These are phyloP conservation scores for Acronicta alni DNA, from an alignment of 2,888 invertebrate genomes.

Conservation along the genomic window DNA sequence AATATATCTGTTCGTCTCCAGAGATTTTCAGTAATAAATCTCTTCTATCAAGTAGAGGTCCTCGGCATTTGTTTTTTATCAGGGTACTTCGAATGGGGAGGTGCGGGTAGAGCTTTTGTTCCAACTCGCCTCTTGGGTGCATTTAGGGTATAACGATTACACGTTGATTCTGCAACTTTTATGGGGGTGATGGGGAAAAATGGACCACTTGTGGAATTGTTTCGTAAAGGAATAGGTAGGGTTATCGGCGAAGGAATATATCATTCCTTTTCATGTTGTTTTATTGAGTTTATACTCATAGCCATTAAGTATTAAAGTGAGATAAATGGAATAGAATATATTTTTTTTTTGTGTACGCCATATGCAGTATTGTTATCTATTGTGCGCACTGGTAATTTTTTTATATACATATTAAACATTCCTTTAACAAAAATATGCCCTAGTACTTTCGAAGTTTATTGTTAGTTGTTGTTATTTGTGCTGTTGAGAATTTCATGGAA, in stretches of 20 bases:
- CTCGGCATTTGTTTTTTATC: slow-evolving; percentile 77
- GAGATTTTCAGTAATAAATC: slow-evolving; percentile 81
- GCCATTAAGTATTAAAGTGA: no score
- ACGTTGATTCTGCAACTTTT: slow-evolving; percentile 54
- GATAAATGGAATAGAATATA: no score
- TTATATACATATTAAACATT: no score
- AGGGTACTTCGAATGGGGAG: slow-evolving; percentile 65
- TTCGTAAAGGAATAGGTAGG: slow-evolving; percentile 32
- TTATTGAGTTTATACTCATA: neutral
- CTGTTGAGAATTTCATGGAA: no score
- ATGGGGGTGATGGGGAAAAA: slow-evolving; percentile 35
- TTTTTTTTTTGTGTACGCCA: no score
- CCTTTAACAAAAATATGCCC: no score
- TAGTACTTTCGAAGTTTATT: no score
- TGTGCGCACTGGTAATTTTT: no score
- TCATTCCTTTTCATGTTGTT: neutral
- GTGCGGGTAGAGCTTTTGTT: slow-evolving; percentile 55
- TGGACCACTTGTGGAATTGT: slow-evolving; percentile 52
- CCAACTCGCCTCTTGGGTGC: slow-evolving; percentile 63
- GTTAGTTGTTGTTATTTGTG: no score
- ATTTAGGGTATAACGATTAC: slow-evolving; percentile 60
- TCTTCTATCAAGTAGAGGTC: slow-evolving; percentile 73
- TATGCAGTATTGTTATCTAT: no score
- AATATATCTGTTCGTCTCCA: slow-evolving; percentile 74
- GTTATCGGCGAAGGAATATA: slow-evolving; percentile 31